Base-by-base conservation (phyloP, 2,888 invertebrate species). In the Oscheius sp. region DNA sequence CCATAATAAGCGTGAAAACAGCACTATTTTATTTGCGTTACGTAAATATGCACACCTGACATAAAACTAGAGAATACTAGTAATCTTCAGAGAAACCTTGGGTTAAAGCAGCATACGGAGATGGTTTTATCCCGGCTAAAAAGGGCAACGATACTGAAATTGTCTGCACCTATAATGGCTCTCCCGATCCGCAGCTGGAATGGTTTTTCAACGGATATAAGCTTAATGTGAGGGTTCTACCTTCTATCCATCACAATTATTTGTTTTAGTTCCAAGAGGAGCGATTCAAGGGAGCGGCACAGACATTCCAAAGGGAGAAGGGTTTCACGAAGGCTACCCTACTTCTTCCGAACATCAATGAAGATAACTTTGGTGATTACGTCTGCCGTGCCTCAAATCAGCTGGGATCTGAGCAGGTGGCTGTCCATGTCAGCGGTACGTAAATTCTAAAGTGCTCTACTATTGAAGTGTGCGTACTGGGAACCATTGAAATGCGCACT, bases 161-260 rank as follows among this genome's bases (percentile, higher is more conserved):
- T 58, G 79, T 79, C 35, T 86, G 86, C 75, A 73, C 77, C n/a
- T 86, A 85, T 75, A 81, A 82, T 59, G 86, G 86, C 35, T 75
- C 77, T 49, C 86, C 86, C 43, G 76, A 76, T 58, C 86, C 86
- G 7, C 77, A 77, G 72, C 74, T 80, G 72, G 84, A 84, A 61
- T 86, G 86, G 86, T 71, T 77, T 55, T 84, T 83, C 79, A 84
- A 85, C 72, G 83, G 82, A 27, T 82, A 80, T 74, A 81, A 79
- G 66, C 77, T 86, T 56, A 80, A 82, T 58, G 86, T 86, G 76
- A 58, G 49, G 35, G 35, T 35, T 35, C 35, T 35, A 35, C 35
- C 35, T 7, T 45, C 9, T 18, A 18, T 49, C 49, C 2, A 49
- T 16, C 49, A 49, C 49, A 3, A 49, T 49, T 49, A 18, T 21